Conservation (phyloP, 2,888 invertebrate genomes). For the Eueremaeus valkanovi region DNA sequence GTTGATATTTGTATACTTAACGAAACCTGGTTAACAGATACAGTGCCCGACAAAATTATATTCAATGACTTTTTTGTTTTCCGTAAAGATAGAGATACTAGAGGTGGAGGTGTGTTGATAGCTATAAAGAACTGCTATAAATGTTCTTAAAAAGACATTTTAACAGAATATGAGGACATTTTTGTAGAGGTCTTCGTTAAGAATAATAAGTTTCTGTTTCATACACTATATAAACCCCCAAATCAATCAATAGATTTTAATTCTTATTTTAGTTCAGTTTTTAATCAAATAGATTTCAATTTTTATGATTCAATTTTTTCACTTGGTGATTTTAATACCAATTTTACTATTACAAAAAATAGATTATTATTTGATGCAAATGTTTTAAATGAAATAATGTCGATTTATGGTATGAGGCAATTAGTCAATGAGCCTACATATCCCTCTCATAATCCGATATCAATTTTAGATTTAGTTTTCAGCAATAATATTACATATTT, state of each 20-base stretch:
- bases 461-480: conserved; percentile 3
- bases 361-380: not conserved
- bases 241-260: not conserved
- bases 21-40: not conserved
- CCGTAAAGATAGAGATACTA: not conserved
- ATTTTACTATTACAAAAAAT: not conserved
- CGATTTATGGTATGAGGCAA: not conserved
- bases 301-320: not conserved
- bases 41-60: not conserved
- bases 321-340: not conserved
- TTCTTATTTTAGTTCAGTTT: not conserved
- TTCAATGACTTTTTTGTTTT: not conserved
- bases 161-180: not conserved
- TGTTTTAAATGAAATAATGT: not conserved
- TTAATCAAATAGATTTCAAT: not conserved
- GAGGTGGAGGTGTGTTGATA: conserved; percentile 4
- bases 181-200: not conserved
- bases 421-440: not conserved
- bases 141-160: not conserved
- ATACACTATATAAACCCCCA: conserved; percentile 14
- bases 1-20: not conserved
- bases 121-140: not conserved
- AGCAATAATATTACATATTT: not conserved
- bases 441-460: not conserved
- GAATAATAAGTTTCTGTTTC: not conserved